Evolutionary conservation across 2,797 vertebrate genomes (phyloP).

Genomic region (Carduelis carduelis): DNA sequence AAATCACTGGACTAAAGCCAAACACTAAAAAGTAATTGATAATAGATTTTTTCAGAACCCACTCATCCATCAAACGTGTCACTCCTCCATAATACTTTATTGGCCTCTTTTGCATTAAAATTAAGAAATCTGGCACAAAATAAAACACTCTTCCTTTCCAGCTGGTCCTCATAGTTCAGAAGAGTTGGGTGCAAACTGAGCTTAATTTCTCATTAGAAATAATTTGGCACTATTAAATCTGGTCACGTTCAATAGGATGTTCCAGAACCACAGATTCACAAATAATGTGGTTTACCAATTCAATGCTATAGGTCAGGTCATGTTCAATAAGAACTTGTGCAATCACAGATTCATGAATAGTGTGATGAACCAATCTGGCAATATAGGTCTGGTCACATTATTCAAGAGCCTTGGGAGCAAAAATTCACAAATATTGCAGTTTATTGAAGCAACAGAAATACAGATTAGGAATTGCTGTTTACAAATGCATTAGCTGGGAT

Average conservation of each 20-base stretch:
- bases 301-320: not conserved
- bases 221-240: not conserved
- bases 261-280: not conserved
- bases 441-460: not conserved
- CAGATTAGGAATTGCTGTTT: not conserved
- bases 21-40: conserved; percentile 73
- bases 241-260: not conserved
- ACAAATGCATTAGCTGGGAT: not conserved
- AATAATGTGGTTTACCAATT: not conserved
- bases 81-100: conserved; percentile 72
- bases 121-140: not conserved
- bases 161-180: not conserved
- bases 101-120: not conserved
- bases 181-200: not conserved
- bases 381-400: not conserved
- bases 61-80: conserved; percentile 70
- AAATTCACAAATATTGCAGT: not conserved
- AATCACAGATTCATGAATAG: not conserved
- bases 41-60: conserved; percentile 68
- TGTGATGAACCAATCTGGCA: not conserved
- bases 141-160: not conserved
- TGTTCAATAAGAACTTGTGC: not conserved
- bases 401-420: not conserved
- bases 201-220: not conserved
- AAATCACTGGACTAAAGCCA: conserved; percentile 72